Evolutionary conservation across 2,797 vertebrate species (phyloP).

Genomic region (Pterois miles): DNA sequence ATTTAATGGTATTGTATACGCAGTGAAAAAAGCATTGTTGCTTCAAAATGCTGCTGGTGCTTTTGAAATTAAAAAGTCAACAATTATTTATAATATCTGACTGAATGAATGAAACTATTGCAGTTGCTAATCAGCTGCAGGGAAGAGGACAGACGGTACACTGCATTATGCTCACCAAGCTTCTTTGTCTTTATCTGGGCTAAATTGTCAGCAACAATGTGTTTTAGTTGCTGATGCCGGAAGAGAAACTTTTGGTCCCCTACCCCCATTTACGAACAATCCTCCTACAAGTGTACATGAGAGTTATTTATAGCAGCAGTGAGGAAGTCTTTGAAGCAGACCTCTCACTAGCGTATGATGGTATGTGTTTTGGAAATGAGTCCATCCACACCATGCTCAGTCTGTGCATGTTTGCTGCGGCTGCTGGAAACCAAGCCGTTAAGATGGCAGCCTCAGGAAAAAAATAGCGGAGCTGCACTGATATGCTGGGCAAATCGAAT

Average conservation of each 20-base stretch:
- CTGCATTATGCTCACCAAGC: not conserved
- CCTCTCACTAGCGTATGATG: constrained; percentile 52
- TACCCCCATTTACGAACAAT: constrained; percentile 43
- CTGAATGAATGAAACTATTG: constrained; percentile 11
- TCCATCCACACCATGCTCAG: constrained; percentile 11
- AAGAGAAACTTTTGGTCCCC: constrained; percentile 15
- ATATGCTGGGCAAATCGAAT: not conserved
- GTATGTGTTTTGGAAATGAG: constrained; percentile 59
- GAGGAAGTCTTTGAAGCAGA: constrained; percentile 59
- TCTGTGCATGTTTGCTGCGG: constrained; percentile 19
- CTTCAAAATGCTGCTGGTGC: not conserved
- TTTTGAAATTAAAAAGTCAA: not conserved
- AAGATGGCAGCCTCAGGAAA: constrained; percentile 6
- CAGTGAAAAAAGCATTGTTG: not conserved
- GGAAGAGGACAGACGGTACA: constrained; percentile 13
- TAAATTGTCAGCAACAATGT: not conserved
- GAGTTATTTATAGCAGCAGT: constrained; percentile 66
- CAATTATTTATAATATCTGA: not conserved
- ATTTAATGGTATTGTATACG: not conserved
- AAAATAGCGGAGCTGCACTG: not conserved
- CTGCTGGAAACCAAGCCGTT: constrained; percentile 14
- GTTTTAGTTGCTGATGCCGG: constrained; percentile 12
- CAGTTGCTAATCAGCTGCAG: not conserved
- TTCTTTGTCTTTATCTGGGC: not conserved
- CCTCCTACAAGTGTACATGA: constrained; percentile 54